These are phyloP conservation scores for Dinocampus coccinellae DNA, from an alignment of 2,888 invertebrate species.

Conservation along the genomic window DNA sequence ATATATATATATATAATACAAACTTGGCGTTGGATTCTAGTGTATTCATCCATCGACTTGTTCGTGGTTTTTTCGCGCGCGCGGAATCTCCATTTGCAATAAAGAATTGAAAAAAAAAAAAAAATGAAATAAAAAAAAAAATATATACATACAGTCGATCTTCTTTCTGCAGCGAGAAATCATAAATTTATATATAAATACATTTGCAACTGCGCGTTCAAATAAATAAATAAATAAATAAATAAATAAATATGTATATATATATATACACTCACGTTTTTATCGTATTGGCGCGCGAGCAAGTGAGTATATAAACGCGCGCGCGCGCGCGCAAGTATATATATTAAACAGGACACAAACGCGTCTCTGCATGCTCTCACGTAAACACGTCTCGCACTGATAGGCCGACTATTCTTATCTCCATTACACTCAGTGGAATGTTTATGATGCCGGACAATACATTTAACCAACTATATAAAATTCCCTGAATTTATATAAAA, in stretches of 20 bases:
- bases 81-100: background rate
- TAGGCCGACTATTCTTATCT: conserved; percentile 31
- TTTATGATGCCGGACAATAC: conserved; percentile 2
- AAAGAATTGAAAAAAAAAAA: too few relatives aligned
- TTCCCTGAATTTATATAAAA: background rate
- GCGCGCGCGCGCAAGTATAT: background rate
- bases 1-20: background rate
- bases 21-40: background rate
- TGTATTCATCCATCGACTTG: background rate
- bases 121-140: too few relatives aligned
- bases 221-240: background rate
- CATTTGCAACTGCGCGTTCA: background rate
- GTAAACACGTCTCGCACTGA: conserved; percentile 35
- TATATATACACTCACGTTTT: too few relatives aligned
- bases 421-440: conserved; percentile 17
- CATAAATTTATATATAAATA: background rate
- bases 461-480: background rate
- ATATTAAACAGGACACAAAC: background rate
- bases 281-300: background rate
- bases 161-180: background rate
- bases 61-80: background rate
- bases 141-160: background rate
- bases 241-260: too few relatives aligned
- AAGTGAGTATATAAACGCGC: background rate
- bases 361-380: conserved; percentile 27